Conservation (phyloP, 2,113 vertebrate genomes). For the Charina bottae region DNA sequence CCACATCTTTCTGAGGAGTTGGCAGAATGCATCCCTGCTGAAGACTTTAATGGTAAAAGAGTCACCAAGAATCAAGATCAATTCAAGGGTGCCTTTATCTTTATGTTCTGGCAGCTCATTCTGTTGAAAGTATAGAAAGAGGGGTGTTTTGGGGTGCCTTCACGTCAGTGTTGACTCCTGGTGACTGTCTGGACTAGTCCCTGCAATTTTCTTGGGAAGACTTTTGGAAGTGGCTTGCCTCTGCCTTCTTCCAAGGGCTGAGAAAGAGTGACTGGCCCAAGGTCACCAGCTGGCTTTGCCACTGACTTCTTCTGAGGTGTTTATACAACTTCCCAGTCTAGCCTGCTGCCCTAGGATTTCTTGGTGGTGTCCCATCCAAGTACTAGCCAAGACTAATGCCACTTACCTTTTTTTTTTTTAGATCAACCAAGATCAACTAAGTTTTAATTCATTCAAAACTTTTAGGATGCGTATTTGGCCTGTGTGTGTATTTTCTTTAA, state of each 20-base stretch:
- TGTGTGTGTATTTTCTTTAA: neutral
- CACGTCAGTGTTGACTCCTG: neutral
- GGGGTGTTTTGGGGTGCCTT: neutral
- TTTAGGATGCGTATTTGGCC: neutral
- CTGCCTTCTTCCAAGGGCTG: neutral
- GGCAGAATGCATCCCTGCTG: too few species aligned
- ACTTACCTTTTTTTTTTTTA: neutral
- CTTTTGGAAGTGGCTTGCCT: neutral
- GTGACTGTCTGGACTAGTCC: neutral
- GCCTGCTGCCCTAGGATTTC: neutral
- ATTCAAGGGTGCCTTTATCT: neutral
- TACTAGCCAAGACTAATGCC: neutral
- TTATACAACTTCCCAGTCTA: neutral
- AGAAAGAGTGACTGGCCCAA: too few species aligned
- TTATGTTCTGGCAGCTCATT: neutral
- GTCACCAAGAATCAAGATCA: neutral
- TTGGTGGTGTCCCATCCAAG: neutral
- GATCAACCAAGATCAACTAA: neutral
- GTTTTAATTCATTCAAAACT: neutral
- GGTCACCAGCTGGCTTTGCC: neutral
- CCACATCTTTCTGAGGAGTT: too few species aligned
- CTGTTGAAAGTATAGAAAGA: neutral
- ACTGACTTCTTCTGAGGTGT: neutral
- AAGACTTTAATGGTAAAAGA: too few species aligned
- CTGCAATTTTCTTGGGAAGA: neutral